Conservation (phyloP, 2,113 vertebrate genomes). For the Podarcis raffonei region DNA sequence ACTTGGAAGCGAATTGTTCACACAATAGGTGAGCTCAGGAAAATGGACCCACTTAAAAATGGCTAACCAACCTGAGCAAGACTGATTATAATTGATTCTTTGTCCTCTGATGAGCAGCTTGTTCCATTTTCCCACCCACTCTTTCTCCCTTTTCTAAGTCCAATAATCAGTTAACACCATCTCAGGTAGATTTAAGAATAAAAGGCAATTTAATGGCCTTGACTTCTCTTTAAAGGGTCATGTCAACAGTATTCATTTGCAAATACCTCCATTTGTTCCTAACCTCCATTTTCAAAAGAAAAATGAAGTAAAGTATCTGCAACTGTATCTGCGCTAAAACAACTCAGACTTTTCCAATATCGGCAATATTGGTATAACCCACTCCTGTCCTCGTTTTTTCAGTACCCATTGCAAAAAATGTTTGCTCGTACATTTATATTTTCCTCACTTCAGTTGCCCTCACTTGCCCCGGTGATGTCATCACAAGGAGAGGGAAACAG, state of each 20-base stretch:
- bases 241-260: neutral
- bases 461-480: neutral
- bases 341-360: neutral
- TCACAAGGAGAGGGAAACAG: neutral
- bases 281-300: neutral
- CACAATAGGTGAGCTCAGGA: conserved; percentile 41
- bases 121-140: neutral
- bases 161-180: neutral
- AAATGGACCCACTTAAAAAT: conserved; percentile 53
- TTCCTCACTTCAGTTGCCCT: neutral
- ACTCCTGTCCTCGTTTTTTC: neutral
- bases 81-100: conserved; percentile 60
- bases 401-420: neutral
- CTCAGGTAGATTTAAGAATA: neutral
- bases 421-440: neutral
- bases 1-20: conserved; percentile 54
- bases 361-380: neutral
- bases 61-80: conserved; percentile 50
- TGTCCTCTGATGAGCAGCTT: conserved; percentile 25
- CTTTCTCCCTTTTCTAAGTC: accelerated
- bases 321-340: neutral
- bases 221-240: neutral
- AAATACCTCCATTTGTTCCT: neutral
- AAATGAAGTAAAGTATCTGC: accelerated
- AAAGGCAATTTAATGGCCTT: neutral